Conservation (phyloP, 2,888 invertebrate species). For the Pollenia angustigena region DNA sequence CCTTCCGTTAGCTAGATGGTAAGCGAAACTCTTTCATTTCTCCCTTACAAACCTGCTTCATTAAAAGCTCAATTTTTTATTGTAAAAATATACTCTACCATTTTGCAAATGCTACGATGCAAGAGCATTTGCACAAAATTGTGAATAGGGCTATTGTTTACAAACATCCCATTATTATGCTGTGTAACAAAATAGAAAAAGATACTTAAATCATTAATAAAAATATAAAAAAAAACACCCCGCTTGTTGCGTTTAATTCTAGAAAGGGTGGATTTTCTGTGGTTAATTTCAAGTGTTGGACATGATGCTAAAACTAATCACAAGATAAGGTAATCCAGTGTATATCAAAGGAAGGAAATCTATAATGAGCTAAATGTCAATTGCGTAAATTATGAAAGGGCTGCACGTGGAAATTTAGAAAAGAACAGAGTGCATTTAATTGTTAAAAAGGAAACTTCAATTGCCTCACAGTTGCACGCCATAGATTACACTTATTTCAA, state of each 20-base stretch:
- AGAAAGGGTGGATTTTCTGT: neutral
- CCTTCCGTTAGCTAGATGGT: too few species aligned
- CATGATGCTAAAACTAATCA: neutral
- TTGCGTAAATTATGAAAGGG: slow-evolving; percentile 42
- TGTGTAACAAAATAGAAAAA: slow-evolving; percentile 1
- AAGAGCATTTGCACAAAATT: too few species aligned
- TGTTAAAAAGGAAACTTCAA: neutral
- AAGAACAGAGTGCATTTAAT: neutral
- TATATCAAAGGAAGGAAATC: slow-evolving; percentile 32
- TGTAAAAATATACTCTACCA: too few species aligned
- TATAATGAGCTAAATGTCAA: slow-evolving; percentile 39
- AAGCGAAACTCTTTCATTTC: too few species aligned
- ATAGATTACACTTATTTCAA: neutral
- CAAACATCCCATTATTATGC: neutral
- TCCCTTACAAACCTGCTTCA: too few species aligned
- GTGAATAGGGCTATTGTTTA: too few species aligned
- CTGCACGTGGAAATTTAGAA: neutral
- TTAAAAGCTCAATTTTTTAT: too few species aligned
- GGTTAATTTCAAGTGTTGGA: slow-evolving; percentile 4
- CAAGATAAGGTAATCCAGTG: slow-evolving; percentile 25
- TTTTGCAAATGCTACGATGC: too few species aligned
- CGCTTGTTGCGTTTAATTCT: neutral
- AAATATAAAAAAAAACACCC: neutral
- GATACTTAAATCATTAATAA: neutral
- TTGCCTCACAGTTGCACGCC: neutral